Percentiles rank a stretch among this genome's conserved stretches.
These are phyloP conservation scores for Anthrax anthrax DNA, from an alignment of 2,888 invertebrate genomes.

Conservation along the genomic window DNA sequence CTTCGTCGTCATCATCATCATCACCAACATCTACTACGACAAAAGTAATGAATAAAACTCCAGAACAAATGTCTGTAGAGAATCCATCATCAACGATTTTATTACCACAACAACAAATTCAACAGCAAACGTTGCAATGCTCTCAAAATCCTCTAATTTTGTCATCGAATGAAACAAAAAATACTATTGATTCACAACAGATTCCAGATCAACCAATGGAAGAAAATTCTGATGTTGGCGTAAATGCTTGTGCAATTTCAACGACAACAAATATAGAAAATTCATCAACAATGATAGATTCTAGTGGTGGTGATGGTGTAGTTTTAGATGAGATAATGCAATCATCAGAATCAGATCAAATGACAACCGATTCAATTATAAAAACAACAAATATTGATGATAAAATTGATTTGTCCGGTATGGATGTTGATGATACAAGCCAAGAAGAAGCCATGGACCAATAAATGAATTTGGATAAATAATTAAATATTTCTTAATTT, in stretches of 20 bases:
- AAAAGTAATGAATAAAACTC: not conserved
- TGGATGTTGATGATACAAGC: constrained; percentile 34
- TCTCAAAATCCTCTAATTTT: too few species aligned
- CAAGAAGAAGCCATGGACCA: constrained; percentile 34
- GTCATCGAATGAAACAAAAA: not conserved
- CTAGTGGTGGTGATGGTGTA: constrained; percentile 6
- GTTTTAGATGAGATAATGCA: constrained; percentile 11
- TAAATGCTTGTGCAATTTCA: constrained; percentile 13
- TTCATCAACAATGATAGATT: constrained; percentile 2
- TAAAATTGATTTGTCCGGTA: constrained; percentile 23
- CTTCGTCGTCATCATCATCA: too few species aligned
- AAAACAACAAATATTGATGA: constrained; percentile 20
- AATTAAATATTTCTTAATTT: too few species aligned
- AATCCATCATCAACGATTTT: constrained; percentile 2
- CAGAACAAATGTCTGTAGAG: constrained; percentile 11
- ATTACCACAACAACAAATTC: not conserved
- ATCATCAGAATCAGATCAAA: constrained; percentile 18
- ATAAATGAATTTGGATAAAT: constrained; percentile 14
- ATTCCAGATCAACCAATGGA: constrained; percentile 11
- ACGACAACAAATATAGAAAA: constrained; percentile 6
- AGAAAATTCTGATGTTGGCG: constrained; percentile 1
- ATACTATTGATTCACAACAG: not conserved
- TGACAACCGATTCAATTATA: constrained; percentile 26
- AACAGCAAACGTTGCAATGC: not conserved
- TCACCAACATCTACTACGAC: too few species aligned